These are phyloP conservation scores for Thelaira solivaga DNA, from an alignment of 2,888 invertebrate species.

Conservation along the genomic window DNA sequence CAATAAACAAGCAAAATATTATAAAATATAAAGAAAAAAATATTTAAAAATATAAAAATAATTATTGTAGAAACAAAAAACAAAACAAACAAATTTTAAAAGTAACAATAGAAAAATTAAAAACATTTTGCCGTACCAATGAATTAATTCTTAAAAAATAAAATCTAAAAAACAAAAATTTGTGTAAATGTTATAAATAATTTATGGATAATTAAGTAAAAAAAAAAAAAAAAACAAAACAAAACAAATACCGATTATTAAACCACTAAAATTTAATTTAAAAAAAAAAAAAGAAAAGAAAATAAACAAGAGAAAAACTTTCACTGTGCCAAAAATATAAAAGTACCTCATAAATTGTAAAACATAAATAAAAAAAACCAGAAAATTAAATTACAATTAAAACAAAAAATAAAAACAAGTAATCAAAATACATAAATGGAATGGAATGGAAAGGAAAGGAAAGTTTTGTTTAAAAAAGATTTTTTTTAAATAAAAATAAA, in stretches of 20 bases:
- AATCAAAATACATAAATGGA: slow-evolving; percentile 31
- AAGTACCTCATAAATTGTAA: slow-evolving; percentile 84
- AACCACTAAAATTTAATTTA: slow-evolving; percentile 43
- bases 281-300: too few species aligned
- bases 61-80: slow-evolving; percentile 40
- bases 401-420: slow-evolving; percentile 52
- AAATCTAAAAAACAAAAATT: slow-evolving; percentile 43
- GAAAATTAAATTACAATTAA: slow-evolving; percentile 34
- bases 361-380: slow-evolving; percentile 61
- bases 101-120: slow-evolving; percentile 47
- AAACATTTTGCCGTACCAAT: slow-evolving; percentile 70
- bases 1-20: slow-evolving; percentile 63
- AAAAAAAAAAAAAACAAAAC: slow-evolving; percentile 36
- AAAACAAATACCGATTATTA: slow-evolving; percentile 53
- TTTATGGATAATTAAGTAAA: slow-evolving; percentile 58
- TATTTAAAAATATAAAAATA: slow-evolving; percentile 14
- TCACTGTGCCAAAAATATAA: slow-evolving; percentile 87
- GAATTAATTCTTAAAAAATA: slow-evolving; percentile 50
- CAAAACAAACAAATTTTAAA: slow-evolving; percentile 48
- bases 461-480: slow-evolving; percentile 30
- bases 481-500: slow-evolving; percentile 27
- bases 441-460: slow-evolving; percentile 26
- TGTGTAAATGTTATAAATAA: slow-evolving; percentile 60
- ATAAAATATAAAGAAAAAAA: too few species aligned
- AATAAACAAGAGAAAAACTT: slow-evolving; percentile 78